Evolutionary conservation across 2,113 vertebrate species (phyloP), one percentile per base, ranked within the genome.

Genomic region (Stictonetta naevosa): DNA sequence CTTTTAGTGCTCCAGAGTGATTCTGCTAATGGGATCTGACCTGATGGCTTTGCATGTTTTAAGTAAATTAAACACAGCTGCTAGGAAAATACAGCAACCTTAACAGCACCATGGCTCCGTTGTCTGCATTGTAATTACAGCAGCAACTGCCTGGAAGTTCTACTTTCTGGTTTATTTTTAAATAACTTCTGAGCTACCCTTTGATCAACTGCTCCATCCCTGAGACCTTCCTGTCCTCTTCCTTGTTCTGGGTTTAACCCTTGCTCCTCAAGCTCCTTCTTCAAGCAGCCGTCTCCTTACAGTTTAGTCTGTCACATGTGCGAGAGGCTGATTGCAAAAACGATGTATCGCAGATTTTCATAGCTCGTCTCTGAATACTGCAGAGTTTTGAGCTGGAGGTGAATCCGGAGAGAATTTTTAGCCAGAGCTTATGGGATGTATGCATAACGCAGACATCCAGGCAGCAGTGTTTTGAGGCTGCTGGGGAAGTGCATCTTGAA

Each of bases 1-100:
- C 80, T 81, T 73, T 76, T 48, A 81, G 79, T 3, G 5, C 93
- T 96, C 93, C 50, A n/a, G 85, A 94, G 72, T 55, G 83, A 88
- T 92, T 97, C 86, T 88, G 88, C 90, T 96, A 92, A 97, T 96
- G 88, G 90, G 94, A 92, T 97, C 76, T 96, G 95, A 97, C 93
- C 92, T 95, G 93, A 92, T 94, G 92, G 93, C 86, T 95, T 91
- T 96, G 85, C 85, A 91, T 95, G 95, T 86, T 93, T 92, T 94
- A 93, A 96, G 92, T 94, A 95, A 96, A 96, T 97, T 95, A 96
- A 96, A 95, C 95, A 86, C 96, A 96, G 95, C 95, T 96, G 95
- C 86, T 92, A 93, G 92, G 95, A 96, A 95, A 96, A 95, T 94
- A 81, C 88, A 91, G 90, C 90, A 96, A 95, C 95, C 86, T 96